These are phyloP conservation scores for Etheostoma nigrum DNA, from an alignment of 2,797 vertebrate genomes.

Conservation along the genomic window DNA sequence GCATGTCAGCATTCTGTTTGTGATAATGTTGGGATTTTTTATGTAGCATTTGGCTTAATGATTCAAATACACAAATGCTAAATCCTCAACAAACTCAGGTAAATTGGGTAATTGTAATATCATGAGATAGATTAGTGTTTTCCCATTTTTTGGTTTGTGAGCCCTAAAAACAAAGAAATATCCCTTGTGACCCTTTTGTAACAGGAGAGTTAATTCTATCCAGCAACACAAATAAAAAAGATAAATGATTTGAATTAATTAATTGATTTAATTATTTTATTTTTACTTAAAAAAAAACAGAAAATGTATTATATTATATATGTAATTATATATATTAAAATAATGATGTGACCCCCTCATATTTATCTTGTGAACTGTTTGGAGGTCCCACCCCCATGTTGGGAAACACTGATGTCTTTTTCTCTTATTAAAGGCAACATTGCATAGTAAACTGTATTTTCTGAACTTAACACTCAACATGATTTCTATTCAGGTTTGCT, in stretches of 20 bases:
- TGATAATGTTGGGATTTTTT: too few relatives aligned
- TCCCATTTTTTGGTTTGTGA: too few relatives aligned
- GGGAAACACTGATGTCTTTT: background rate
- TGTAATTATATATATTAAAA: too few relatives aligned
- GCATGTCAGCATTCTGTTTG: too few relatives aligned
- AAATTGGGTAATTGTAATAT: too few relatives aligned
- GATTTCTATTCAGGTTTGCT: slow-evolving; percentile 70
- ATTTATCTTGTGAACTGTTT: background rate
- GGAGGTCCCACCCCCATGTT: background rate
- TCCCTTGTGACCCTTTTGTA: too few relatives aligned
- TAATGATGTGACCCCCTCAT: background rate
- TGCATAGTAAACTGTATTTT: background rate
- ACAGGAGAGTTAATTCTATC: background rate
- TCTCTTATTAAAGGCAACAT: background rate
- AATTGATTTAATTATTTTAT: too few relatives aligned
- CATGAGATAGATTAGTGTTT: too few relatives aligned
- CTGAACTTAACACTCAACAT: background rate
- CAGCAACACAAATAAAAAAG: background rate
- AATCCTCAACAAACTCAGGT: too few relatives aligned
- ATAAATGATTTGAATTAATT: background rate
- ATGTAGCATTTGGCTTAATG: background rate
- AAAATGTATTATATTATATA: too few relatives aligned
- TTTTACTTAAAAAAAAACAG: background rate
- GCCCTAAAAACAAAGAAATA: too few relatives aligned
- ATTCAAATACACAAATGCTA: too few relatives aligned